Percentiles rank a stretch among this genome's conserved stretches.
phyloP scores from a whole-genome alignment of 2,888 invertebrate genomes.

The Kuschelorhynchus macadamiae region DNA sequence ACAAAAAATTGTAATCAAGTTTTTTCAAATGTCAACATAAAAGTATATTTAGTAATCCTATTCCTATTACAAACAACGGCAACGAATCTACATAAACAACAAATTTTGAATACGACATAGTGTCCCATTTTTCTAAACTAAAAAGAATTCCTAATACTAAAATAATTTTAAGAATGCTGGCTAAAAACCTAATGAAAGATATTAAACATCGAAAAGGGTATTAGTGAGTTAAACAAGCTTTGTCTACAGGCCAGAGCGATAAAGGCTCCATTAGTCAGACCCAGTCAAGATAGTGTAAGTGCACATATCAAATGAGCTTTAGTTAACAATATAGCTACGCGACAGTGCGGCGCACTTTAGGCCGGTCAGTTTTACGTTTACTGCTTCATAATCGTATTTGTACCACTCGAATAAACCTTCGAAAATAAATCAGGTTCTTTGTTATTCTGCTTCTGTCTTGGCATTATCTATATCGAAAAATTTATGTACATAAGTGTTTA shows the following conservation, averaged over 20 bases:
- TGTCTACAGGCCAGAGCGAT: slow-evolving; percentile 60
- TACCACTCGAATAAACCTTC: slow-evolving; percentile 50
- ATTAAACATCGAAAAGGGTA: slow-evolving; percentile 58
- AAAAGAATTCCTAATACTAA: slow-evolving; percentile 15
- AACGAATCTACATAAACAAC: no score
- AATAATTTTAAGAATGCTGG: slow-evolving; percentile 51
- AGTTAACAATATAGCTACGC: slow-evolving; percentile 59
- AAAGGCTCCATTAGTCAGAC: slow-evolving; percentile 66
- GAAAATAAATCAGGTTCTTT: slow-evolving; percentile 55
- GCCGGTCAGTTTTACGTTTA: slow-evolving; percentile 57
- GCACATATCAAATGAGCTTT: slow-evolving; percentile 64
- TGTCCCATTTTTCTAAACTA: background rate
- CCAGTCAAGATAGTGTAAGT: slow-evolving; percentile 65
- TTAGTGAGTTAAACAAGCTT: slow-evolving; percentile 60
- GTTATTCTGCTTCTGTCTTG: slow-evolving; percentile 49
- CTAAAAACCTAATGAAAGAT: slow-evolving; percentile 54
- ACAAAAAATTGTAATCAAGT: no score
- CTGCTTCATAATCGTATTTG: slow-evolving; percentile 56
- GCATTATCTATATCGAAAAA: slow-evolving; percentile 49
- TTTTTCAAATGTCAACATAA: no score
- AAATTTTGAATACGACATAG: no score
- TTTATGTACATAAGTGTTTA: slow-evolving; percentile 34
- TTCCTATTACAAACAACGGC: no score
- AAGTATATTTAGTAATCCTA: no score
- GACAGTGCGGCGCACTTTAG: slow-evolving; percentile 59